Conservation (phyloP, 2,797 vertebrate genomes). For the Sphenodon punctatus region DNA sequence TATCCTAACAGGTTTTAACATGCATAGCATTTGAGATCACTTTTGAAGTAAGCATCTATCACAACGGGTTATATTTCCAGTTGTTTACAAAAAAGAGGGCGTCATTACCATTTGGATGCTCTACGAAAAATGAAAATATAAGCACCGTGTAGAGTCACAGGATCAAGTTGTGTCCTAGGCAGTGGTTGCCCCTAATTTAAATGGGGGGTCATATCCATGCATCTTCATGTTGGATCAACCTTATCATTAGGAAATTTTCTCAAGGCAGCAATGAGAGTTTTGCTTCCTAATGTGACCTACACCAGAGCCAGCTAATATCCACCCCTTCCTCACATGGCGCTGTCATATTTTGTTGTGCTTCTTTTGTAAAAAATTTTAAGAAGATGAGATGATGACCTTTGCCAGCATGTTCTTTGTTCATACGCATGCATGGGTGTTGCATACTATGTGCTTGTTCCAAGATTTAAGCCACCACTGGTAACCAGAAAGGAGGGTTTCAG, state of each 20-base stretch:
- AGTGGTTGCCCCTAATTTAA: neutral
- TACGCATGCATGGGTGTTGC: neutral
- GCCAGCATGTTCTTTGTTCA: neutral
- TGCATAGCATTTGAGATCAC: constrained; percentile 51
- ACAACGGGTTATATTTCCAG: constrained; percentile 53
- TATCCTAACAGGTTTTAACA: constrained; percentile 52
- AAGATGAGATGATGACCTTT: neutral
- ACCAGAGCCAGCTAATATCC: neutral
- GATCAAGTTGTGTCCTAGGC: neutral
- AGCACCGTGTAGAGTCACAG: constrained; percentile 50
- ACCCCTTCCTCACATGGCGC: neutral
- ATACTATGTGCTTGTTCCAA: no score
- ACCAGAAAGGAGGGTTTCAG: no score
- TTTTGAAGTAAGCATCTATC: constrained; percentile 60
- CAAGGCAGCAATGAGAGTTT: neutral
- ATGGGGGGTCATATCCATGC: neutral
- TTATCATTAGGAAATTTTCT: constrained; percentile 2
- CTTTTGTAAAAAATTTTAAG: constrained; percentile 3
- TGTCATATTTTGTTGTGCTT: neutral
- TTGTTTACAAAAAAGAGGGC: constrained; percentile 66
- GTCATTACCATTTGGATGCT: constrained; percentile 68
- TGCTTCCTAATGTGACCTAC: neutral
- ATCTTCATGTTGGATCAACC: neutral
- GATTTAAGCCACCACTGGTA: no score
- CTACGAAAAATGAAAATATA: constrained; percentile 27